Conservation (phyloP, 2,113 vertebrate genomes). For the Etia nguti region DNA sequence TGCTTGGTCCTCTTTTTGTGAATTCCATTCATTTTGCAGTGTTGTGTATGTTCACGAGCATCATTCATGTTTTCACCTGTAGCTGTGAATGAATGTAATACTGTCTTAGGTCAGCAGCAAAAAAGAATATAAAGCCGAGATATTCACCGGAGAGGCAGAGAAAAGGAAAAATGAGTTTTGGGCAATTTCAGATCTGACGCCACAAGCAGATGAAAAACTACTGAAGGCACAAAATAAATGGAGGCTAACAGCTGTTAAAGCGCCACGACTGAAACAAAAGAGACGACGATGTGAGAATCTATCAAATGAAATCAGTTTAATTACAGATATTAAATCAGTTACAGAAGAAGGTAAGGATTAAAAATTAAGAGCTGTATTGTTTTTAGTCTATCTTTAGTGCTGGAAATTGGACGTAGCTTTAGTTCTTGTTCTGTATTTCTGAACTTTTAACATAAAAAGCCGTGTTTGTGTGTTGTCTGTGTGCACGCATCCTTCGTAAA, state of each 20-base stretch:
- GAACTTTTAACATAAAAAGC: background rate
- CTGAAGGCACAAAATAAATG: background rate
- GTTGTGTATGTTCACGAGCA: background rate
- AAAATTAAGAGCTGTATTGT: background rate
- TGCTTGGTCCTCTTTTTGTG: rapidly evolving
- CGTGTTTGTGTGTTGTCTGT: background rate
- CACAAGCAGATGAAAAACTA: background rate
- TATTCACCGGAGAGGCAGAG: background rate
- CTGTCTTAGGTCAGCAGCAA: background rate
- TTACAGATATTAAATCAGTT: background rate
- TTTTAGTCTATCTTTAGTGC: background rate
- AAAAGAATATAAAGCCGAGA: background rate
- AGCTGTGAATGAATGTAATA: rapidly evolving
- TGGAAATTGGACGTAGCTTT: background rate
- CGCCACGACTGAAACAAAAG: background rate
- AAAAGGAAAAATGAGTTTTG: background rate
- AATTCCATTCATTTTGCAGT: background rate
- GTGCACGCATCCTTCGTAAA: background rate
- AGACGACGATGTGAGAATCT: rapidly evolving
- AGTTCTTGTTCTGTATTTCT: rapidly evolving
- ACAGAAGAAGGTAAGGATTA: background rate
- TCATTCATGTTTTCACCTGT: background rate
- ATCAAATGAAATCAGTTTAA: background rate
- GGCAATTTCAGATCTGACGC: background rate
- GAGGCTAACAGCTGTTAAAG: background rate